Evolutionary conservation across 1,140 invertebrate species (phyloP), one percentile per base, ranked within the genome.

Genomic region (Scylla paramamosain): DNA sequence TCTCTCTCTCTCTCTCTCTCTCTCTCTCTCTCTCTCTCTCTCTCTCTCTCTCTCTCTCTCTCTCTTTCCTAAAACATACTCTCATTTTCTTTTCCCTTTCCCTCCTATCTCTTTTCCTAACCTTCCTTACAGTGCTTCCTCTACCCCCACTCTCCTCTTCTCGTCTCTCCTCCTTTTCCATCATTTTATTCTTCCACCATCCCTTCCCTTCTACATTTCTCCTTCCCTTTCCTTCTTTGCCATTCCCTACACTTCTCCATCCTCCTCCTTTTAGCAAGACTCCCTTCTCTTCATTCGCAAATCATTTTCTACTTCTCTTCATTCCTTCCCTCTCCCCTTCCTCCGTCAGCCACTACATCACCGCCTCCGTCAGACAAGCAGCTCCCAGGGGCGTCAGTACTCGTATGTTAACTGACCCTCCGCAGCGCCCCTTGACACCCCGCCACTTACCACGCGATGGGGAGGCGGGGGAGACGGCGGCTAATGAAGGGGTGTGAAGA

Each of bases 381-480:
- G 39, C 88, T 90, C 88, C 88, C 88, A 16, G 7, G 88, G 39
- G 32, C n/a, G 32, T 90, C 88, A 46, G 20, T n/a, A 90, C n/a
- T 90, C 32, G 8, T 88, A 31, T 45, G 45, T 90, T 90, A 90
- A 90, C 32, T n/a, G 45, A 45, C 88, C 48, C 88, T 90, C 12
- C 45, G 39, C 32, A 20, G 28, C 25, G 8, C n/a, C 39, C 39
- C 12, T n/a, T 48, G 88, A 48, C 88, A 90, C 39, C 88, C 48
- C 4, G 39, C 32, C 39, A 45, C n/a, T 90, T 88, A 45, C 20
- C 31, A 32, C 25, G 28, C 10, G 31, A 88, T 0, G 32, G 14
- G 20, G 67, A 12, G 20, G 45, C 12, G 88, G 39, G 88, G 45
- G 1, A 25, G 88, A 29, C 28, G 28, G 84, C 14, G 48, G 46